phyloP scores from a whole-genome alignment of 2,113 vertebrate genomes.

The Sebastes schlegelii region DNA sequence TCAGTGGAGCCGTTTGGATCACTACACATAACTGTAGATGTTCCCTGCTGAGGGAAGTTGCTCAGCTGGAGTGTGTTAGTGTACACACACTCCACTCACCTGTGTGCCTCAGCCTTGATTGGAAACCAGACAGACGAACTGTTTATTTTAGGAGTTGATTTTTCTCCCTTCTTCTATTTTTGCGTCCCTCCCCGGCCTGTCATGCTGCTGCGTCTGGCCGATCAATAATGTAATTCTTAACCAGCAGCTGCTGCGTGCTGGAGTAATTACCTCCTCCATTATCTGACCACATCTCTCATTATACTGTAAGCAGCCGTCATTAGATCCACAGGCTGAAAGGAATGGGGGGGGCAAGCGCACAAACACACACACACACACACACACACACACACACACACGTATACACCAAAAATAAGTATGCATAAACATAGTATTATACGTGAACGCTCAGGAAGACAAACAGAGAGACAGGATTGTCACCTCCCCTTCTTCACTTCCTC shows the following conservation, averaged over 20 bases:
- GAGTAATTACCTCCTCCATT: conserved; percentile 76
- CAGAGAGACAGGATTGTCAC: conserved; percentile 40
- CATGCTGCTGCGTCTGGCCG: conserved; percentile 43
- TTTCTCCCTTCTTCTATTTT: conserved; percentile 41
- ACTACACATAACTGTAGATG: conserved; percentile 34
- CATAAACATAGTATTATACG: conserved; percentile 33
- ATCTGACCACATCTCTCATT: conserved; percentile 77
- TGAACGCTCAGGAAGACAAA: conserved; percentile 29
- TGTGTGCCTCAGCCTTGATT: conserved; percentile 33
- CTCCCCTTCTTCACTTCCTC: conserved; percentile 15
- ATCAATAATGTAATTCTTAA: conserved; percentile 78
- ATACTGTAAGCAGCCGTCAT: conserved; percentile 72
- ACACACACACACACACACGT: neutral
- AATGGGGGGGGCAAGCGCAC: neutral
- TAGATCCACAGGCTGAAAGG: conserved; percentile 30
- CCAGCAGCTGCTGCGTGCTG: conserved; percentile 50
- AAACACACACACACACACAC: neutral
- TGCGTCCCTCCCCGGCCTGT: conserved; percentile 1
- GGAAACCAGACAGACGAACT: conserved; percentile 36
- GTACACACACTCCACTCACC: conserved; percentile 22
- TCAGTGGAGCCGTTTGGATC: conserved; percentile 19
- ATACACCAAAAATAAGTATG: conserved; percentile 24
- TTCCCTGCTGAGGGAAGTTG: conserved; percentile 12
- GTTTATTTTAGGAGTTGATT: conserved; percentile 64
- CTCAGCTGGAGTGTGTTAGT: conserved; percentile 19